Evolutionary conservation across 2,113 vertebrate species (phyloP), one percentile per base, ranked within the genome.

Genomic region (Empidonax traillii): DNA sequence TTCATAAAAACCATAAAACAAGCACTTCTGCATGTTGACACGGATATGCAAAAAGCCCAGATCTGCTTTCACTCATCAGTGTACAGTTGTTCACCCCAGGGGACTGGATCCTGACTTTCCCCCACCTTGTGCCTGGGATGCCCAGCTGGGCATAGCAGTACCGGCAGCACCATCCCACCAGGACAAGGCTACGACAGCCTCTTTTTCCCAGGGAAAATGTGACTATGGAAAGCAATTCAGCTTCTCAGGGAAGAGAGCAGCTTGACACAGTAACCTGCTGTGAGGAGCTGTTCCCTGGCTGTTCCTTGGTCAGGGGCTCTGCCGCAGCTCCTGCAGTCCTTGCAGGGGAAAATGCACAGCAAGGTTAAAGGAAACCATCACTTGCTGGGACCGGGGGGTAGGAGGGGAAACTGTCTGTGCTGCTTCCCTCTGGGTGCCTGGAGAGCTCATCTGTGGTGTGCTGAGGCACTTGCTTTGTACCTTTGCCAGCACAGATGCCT

Each of bases 401-500:
- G 67, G 41, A 85, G 62, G 44, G 69, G 66, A 79, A 58, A 91
- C 94, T 47, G 39, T 71, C 62, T 85, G 62, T 72, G 67, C 55
- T 3, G 13, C 78, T 87, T 91, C 69, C 74, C 66, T 52, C 51
- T 75, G 71, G 51, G 67, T 69, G 68, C 41, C 85, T 78, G 63
- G 72, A 89, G 91, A 92, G 68, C 74, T 78, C 15, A 4, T 69
- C 88, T 6, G 4, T 53, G 78, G 58, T 2, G 4, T 62, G 79
- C 35, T 35, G 84, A 84, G 72, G 91, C 88, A 62, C 43, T 80
- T 69, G 73, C 80, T 92, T 90, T 90, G 87, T 81, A 78, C 80
- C 15, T 84, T 41, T 89, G 94, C 73, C 84, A 92, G 80, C 44
- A 37, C 1, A 2, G 83, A 73, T 94, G 92, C 90, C 92, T 85